Conservation (phyloP, 2,888 invertebrate genomes). For the Sarcophaga caerulescens region DNA sequence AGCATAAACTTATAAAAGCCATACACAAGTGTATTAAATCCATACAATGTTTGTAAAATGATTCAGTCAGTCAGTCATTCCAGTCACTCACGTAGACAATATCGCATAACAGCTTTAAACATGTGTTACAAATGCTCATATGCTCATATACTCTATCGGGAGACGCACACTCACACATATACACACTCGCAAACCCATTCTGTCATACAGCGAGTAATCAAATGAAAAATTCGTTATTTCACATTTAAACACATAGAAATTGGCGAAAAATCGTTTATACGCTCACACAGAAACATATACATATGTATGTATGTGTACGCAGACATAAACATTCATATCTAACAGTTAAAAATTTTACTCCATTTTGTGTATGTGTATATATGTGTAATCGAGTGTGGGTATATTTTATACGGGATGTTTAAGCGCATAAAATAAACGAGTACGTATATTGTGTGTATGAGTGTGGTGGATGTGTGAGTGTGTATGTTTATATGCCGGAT, state of each 20-base stretch:
- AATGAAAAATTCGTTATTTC: constrained; percentile 4
- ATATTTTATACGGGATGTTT: no score
- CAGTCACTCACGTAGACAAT: constrained; percentile 42
- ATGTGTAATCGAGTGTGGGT: no score
- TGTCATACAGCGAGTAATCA: background rate
- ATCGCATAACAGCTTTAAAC: constrained; percentile 39
- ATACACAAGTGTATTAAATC: constrained; percentile 48
- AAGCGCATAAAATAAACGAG: background rate
- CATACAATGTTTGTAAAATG: constrained; percentile 16
- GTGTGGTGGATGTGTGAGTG: background rate
- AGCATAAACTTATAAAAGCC: background rate
- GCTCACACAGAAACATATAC: background rate
- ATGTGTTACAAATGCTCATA: constrained; percentile 20
- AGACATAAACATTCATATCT: background rate
- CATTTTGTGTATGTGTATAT: no score
- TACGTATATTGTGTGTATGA: background rate
- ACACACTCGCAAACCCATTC: background rate
- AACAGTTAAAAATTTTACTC: no score
- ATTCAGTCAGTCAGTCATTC: constrained; percentile 35
- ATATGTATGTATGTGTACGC: no score
- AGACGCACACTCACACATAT: background rate
- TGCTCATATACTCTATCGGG: background rate
- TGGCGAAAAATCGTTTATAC: background rate
- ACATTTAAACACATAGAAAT: constrained; percentile 24
- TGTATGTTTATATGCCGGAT: constrained; percentile 40